Percentiles rank a stretch among this genome's conserved stretches.
Conservation (phyloP, 2,113 vertebrate species). For the Halichoerus grypus region DNA sequence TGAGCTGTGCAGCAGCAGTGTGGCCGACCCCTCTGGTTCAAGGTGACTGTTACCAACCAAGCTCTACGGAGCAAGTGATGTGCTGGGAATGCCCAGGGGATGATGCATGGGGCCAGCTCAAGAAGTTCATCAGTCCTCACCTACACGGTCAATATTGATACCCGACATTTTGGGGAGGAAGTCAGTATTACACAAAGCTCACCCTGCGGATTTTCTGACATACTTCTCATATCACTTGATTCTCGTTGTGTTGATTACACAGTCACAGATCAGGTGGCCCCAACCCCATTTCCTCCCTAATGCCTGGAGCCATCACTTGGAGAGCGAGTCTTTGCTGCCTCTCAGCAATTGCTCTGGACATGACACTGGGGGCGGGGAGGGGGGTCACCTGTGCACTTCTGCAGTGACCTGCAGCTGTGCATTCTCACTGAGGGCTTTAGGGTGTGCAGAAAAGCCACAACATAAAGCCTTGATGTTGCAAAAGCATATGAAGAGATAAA, state of each 20-base stretch:
- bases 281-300: background rate
- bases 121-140: rapidly evolving
- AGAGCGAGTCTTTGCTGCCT: rapidly evolving
- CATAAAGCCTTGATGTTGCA: rapidly evolving
- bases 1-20: rapidly evolving
- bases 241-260: rapidly evolving
- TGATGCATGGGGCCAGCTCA: rapidly evolving
- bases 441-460: rapidly evolving
- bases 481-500: rapidly evolving
- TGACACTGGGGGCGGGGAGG: rapidly evolving
- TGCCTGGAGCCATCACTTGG: background rate
- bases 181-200: rapidly evolving
- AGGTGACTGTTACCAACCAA: rapidly evolving
- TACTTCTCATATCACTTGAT: rapidly evolving
- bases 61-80: rapidly evolving
- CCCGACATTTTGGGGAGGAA: background rate
- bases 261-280: background rate
- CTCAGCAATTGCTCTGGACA: rapidly evolving
- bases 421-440: background rate
- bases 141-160: rapidly evolving
- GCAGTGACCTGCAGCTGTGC: background rate
- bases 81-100: no score
- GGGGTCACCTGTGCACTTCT: background rate
- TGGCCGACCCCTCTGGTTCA: rapidly evolving
- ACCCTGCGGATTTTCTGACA: background rate